Evolutionary conservation across 2,888 invertebrate genomes (phyloP), one percentile per base, ranked within the genome.

Genomic region (Dendrolimus pini): DNA sequence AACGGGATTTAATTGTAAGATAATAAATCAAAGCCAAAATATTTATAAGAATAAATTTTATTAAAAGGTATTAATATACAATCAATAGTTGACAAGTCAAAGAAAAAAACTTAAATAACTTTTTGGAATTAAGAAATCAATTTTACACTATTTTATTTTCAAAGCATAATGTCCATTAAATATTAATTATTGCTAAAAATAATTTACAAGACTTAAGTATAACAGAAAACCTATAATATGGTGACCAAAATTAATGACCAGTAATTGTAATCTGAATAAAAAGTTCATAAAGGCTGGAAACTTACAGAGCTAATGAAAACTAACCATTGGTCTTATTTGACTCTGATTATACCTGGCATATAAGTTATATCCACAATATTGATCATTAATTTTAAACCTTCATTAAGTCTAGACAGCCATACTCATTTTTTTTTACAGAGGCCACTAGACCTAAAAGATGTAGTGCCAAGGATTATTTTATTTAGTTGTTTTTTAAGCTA

Each of bases 11-110:
- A 14, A 14, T 14, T 14, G 14, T 30, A 30, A 30, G 30, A 30
- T 30, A 30, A 30, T 30, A 30, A 30, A 30, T 30, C 0, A 30
- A 30, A 6, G 30, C 3, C 30, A 30, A 30, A 30, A 30, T 30
- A 30, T 10, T 47, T 41, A 61, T 60, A 60, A 61, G 56, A 61
- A 61, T 58, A 62, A 60, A 62, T 62, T 59, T 60, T 61, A 58
- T 59, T 59, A 56, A 54, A 52, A 52, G 47, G 52, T 54, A 52
- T 42, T 30, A 42, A 30, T 54, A 57, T 56, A 58, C 56, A 58
- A 58, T 55, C 7, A 53, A 54, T 12, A 13, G 41, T 53, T 13
- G 2, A 9, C 54, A 59, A 47, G 47, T 41, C 56, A 60, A 60
- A 56, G 54, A 58, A 56, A 42, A 56, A 56, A 41, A 57, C 54